Base-by-base conservation (phyloP, 2,888 invertebrate species). In the Cyrtodaria siliqua region DNA sequence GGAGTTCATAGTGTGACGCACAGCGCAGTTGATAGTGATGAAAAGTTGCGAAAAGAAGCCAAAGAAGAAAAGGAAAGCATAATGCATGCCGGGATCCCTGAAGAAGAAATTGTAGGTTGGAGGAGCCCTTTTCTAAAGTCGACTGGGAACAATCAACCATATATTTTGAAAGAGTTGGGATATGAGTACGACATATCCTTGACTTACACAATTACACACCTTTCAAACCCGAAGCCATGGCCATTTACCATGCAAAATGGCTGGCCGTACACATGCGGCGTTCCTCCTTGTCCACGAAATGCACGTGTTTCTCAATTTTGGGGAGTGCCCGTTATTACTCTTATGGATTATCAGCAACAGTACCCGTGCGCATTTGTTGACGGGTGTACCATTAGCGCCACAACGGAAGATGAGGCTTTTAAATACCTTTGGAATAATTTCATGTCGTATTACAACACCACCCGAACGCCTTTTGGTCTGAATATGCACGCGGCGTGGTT, bases 401-500 rank as follows among this genome's bases (percentile, higher is more conserved):
- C 16, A n/a, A 77, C 69, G 27, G 83, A 83, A 56, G 70, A 75
- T 6, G 80, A 86, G 14, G 82, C 86, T 1, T 82, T 79, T 27
- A 44, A 78, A 27, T 95, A 95, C 92, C 94, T 96, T 86, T 90
- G 94, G 49, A 94, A 95, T 80, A 97, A 97, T 93, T 97, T 97
- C 91, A 96, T 95, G 38, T 94, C 94, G 1, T 95, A 95, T 81
- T 96, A 96, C 90, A 83, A 93, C 0, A 94, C 94, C 4, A 95
- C 94, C 87, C 66, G 89, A 69, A 97, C 97, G 0, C 97, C 97
- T 0, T 95, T 95, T 77, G 97, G 97, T 0, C 93, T 97, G 26
- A 96, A 96, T 90, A 95, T 97, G 76, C 96, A 96, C 91, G 95
- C 97, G 0, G 95, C 95, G 0, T 97, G 97, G 97, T 95, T 97